Conservation (phyloP, 2,113 vertebrate species). For the Lipophrys pholis region DNA sequence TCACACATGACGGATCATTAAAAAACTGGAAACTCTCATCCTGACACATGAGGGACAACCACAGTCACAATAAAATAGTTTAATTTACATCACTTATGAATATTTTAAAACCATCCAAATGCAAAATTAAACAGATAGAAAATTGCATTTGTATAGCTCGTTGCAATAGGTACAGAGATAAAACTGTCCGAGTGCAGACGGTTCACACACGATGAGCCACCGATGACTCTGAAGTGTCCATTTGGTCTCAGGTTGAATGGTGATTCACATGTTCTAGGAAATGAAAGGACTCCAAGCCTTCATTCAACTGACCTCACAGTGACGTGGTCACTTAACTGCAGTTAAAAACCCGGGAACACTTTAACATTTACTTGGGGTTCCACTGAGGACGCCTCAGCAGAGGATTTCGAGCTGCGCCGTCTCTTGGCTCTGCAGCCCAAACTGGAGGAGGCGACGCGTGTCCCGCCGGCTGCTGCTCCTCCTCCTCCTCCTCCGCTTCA, state of each 20-base stretch:
- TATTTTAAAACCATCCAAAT: not conserved
- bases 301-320: not conserved
- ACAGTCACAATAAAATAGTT: conserved; percentile 27
- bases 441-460: conserved; percentile 3
- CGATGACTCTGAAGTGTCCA: no score
- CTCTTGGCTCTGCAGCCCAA: conserved; percentile 65
- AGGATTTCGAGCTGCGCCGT: conserved; percentile 52
- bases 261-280: not conserved
- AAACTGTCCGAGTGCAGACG: not conserved
- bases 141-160: not conserved
- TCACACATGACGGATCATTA: conserved; percentile 7
- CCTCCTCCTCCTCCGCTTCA: conserved; percentile 11
- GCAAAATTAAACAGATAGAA: conserved; percentile 13
- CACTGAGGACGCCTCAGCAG: conserved; percentile 75
- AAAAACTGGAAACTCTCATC: conserved; percentile 24
- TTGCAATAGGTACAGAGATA: not conserved
- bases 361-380: conserved; percentile 69
- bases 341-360: not conserved
- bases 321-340: conserved; percentile 2
- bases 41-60: conserved; percentile 18
- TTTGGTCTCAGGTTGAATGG: conserved; percentile 14
- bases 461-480: conserved; percentile 4
- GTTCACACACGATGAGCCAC: not conserved
- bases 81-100: conserved; percentile 11
- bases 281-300: not conserved